Conservation (phyloP, 2,888 invertebrate genomes). For the Gasteruption jaculator region DNA sequence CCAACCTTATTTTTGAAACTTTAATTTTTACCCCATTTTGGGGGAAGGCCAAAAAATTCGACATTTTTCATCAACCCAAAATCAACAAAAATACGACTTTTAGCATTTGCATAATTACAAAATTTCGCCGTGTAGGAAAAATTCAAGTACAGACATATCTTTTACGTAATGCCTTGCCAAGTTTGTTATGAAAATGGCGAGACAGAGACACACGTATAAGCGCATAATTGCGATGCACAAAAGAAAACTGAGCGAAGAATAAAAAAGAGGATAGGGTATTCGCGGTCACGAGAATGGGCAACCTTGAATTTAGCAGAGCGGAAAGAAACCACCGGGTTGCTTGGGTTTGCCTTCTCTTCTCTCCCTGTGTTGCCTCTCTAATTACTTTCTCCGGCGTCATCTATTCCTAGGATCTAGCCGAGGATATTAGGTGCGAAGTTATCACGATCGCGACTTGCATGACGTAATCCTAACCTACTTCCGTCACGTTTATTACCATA, state of each 20-base stretch:
- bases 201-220: no score
- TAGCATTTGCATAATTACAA: no score
- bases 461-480: slow-evolving; percentile 37
- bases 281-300: slow-evolving; percentile 28
- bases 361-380: slow-evolving; percentile 32
- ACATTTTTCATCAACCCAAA: no score
- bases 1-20: no score
- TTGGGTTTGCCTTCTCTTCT: slow-evolving; percentile 7
- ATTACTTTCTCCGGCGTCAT: slow-evolving; percentile 46
- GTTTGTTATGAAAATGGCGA: no score
- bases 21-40: no score
- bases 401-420: slow-evolving; percentile 39
- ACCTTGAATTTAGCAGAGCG: slow-evolving; percentile 49
- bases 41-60: no score
- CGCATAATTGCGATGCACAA: slow-evolving; percentile 23
- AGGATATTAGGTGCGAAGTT: slow-evolving; percentile 42
- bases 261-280: slow-evolving; percentile 9
- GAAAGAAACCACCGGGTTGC: slow-evolving; percentile 32
- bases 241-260: slow-evolving; percentile 12
- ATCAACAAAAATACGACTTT: no score
- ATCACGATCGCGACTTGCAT: slow-evolving; percentile 22
- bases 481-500: no score
- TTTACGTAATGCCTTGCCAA: no score
- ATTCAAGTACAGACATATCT: no score
- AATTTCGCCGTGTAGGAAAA: no score